A percentile compares a stretch with the other conserved stretches of the same genome.
These are phyloP conservation scores for Eumeta japonica DNA, from an alignment of 1,140 invertebrate species.

Conservation along the genomic window DNA sequence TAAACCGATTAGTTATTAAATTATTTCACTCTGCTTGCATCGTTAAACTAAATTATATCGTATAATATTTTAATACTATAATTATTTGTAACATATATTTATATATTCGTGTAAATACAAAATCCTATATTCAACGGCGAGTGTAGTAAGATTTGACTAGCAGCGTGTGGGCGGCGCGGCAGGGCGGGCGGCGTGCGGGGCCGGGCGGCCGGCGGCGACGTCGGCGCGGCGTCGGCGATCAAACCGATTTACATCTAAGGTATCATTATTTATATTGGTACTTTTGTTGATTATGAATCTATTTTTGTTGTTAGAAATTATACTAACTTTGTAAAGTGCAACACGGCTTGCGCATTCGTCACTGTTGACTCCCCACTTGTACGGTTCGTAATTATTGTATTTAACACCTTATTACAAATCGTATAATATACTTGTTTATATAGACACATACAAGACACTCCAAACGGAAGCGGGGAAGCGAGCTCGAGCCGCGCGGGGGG, in stretches of 20 bases:
- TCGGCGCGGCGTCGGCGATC: conserved; percentile 6
- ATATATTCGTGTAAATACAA: conserved; percentile 59
- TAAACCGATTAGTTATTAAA: no score
- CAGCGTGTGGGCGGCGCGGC: conserved; percentile 31
- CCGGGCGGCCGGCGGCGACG: conserved; percentile 5
- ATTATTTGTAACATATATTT: no score
- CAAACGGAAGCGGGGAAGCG: conserved; percentile 36
- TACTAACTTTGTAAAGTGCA: conserved; percentile 54
- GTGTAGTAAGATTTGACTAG: conserved; percentile 59
- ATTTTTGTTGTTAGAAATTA: conserved; percentile 63
- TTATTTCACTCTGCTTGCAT: no score
- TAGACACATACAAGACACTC: conserved; percentile 35
- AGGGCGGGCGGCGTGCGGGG: conserved; percentile 5
- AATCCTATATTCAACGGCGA: conserved; percentile 54
- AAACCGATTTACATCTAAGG: conserved; percentile 36
- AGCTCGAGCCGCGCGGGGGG: no score
- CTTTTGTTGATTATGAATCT: conserved; percentile 65
- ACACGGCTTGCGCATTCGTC: conserved; percentile 22
- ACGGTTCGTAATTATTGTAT: conserved; percentile 33
- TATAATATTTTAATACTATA: conserved; percentile 59
- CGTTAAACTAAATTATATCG: conserved; percentile 55
- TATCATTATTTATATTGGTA: conserved; percentile 64
- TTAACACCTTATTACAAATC: conserved; percentile 48
- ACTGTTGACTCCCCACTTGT: conserved; percentile 44
- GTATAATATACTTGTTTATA: conserved; percentile 33